Conservation (phyloP, 1,140 invertebrate species). For the Plutomurus gul region DNA sequence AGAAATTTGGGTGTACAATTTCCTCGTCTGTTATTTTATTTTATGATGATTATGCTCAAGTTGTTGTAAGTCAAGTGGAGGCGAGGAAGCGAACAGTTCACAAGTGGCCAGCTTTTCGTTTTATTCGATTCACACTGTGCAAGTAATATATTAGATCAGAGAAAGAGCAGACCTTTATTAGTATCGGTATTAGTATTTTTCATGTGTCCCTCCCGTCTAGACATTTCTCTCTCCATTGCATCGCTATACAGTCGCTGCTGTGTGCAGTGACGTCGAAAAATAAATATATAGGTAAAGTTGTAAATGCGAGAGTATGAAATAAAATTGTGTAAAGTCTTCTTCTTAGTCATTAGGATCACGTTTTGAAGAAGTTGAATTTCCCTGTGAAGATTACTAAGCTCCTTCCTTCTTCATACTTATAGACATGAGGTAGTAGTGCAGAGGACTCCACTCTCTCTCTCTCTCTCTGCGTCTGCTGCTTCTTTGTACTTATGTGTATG, state of each 20-base stretch:
- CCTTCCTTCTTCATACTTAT: neutral
- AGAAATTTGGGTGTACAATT: constrained; percentile 22
- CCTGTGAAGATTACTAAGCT: constrained; percentile 10
- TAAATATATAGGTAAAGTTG: too few species aligned
- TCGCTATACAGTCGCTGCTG: neutral
- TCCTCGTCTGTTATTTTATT: neutral
- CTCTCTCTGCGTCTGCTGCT: too few species aligned
- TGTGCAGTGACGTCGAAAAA: neutral
- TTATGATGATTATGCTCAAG: constrained; percentile 6
- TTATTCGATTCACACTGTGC: neutral
- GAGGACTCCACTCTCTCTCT: too few species aligned
- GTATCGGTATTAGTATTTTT: neutral
- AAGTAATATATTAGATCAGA: neutral
- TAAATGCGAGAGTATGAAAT: neutral
- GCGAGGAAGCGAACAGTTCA: neutral
- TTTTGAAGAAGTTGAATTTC: neutral
- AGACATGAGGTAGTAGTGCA: neutral
- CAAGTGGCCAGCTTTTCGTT: neutral
- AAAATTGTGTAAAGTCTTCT: neutral
- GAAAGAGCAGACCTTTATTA: neutral
- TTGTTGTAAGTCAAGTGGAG: neutral
- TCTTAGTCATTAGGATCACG: constrained; percentile 16
- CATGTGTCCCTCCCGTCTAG: neutral
- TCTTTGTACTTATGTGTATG: neutral
- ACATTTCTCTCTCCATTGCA: neutral